Conservation (phyloP, 2,888 invertebrate genomes). For the Nebria brevicollis region DNA sequence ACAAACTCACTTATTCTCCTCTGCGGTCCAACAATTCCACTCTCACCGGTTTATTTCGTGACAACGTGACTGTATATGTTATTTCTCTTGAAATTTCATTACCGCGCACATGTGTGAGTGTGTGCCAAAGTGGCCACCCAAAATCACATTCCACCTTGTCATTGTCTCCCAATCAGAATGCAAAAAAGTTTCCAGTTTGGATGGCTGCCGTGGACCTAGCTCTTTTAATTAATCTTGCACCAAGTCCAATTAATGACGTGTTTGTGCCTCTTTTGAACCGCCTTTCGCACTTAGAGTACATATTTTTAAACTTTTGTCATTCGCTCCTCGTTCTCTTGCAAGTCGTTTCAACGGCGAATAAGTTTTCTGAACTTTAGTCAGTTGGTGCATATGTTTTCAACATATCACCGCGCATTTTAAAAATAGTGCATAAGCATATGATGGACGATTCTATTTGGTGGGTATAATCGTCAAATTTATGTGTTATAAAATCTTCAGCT, state of each 20-base stretch:
- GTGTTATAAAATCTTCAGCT: background rate
- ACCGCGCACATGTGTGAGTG: background rate
- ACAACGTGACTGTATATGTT: background rate
- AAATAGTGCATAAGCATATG: background rate
- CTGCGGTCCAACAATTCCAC: background rate
- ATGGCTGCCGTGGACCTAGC: background rate
- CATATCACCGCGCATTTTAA: background rate
- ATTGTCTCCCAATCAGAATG: background rate
- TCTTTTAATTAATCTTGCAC: background rate
- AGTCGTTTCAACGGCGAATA: background rate
- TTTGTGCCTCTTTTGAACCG: background rate
- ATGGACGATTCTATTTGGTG: background rate
- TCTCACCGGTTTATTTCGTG: background rate
- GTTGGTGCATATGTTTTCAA: background rate
- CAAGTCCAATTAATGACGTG: background rate
- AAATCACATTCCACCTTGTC: slow-evolving; percentile 1
- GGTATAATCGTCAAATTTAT: background rate
- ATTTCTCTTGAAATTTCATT: background rate
- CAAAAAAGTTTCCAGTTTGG: background rate
- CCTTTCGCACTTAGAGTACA: background rate
- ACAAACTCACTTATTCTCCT: background rate
- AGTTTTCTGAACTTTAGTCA: background rate
- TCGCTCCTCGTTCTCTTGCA: background rate
- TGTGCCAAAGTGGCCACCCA: background rate
- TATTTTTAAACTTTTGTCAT: background rate